Evolutionary conservation across 2,797 vertebrate genomes (phyloP), one percentile per base, ranked within the genome.

Genomic region (Melanogrammus aeglefinus): DNA sequence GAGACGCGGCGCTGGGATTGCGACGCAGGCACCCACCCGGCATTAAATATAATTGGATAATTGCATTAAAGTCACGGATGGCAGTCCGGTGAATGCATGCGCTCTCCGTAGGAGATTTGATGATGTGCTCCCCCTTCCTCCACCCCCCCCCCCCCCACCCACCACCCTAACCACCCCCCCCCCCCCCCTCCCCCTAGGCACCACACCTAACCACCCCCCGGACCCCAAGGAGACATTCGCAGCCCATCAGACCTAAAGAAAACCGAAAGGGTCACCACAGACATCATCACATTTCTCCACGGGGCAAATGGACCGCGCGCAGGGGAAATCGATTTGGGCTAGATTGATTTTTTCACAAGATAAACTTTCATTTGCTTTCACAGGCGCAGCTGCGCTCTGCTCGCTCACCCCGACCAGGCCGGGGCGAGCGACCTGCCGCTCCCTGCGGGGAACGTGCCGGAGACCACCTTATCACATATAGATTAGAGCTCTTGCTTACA

Each of bases 261-360:
- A 29, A 69, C 21, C 21, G 7, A 69, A 93, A 92, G 90, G 90
- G 91, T 91, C 92, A 91, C 5, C 21, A 14, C 72, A 82, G 87
- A 90, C 89, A 86, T 86, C 89, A 86, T 86, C 75, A 80, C 82
- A 92, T 92, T 89, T 79, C 85, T 90, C 89, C 89, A 84, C 36
- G 79, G 75, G 82, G 86, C 76, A 82, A 83, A 89, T 86, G 83
- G 83, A 85, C 84, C 74, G 81, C 75, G 81, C 75, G 78, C 77
- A 13, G 63, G 63, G 63, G 76, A 87, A 85, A 88, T 86, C 27
- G 66, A 90, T 90, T 85, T 75, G 12, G 63, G 63, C 73, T n/a
- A 72, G 74, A 84, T 90, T 88, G 80, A 89, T 89, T 86, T 82
- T 82, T 36, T 63, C 27, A 57, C n/a, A 1, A 79, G 71, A 80